Evolutionary conservation across 1,140 invertebrate genomes (phyloP).

Genomic region (Colletes gigas): DNA sequence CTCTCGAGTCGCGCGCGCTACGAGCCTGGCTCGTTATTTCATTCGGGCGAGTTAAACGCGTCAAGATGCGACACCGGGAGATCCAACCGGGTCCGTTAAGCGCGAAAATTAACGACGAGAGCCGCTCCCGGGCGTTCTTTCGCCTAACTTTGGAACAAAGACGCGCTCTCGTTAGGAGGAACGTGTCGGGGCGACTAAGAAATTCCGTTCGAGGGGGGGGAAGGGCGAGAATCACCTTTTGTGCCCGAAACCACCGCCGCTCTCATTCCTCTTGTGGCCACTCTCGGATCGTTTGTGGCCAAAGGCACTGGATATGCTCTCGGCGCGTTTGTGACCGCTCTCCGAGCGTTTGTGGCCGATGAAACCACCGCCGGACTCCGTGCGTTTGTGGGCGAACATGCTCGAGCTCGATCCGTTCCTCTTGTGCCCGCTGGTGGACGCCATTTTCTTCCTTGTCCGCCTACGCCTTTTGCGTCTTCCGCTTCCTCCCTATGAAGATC

Average conservation of each 20-base stretch:
- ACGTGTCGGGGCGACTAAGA: neutral
- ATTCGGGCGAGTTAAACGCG: neutral
- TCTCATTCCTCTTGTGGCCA: slow-evolving; percentile 75
- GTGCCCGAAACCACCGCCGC: slow-evolving; percentile 73
- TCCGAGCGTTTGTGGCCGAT: slow-evolving; percentile 77
- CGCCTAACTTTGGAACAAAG: neutral
- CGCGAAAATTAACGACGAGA: neutral
- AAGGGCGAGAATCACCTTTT: slow-evolving; percentile 65
- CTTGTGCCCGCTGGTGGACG: slow-evolving; percentile 76
- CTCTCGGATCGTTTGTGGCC: slow-evolving; percentile 77
- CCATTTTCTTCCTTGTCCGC: slow-evolving; percentile 63
- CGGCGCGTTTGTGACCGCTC: slow-evolving; percentile 76
- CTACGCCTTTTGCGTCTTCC: neutral
- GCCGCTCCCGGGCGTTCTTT: neutral
- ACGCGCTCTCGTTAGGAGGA: neutral
- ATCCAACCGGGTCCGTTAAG: neutral
- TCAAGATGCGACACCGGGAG: neutral
- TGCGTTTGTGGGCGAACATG: slow-evolving; percentile 76
- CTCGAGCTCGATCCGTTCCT: slow-evolving; percentile 78
- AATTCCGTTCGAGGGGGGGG: neutral
- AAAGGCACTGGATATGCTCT: slow-evolving; percentile 80
- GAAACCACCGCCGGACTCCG: slow-evolving; percentile 75
- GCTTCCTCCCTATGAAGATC: slow-evolving; percentile 19
- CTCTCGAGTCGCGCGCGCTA: too few species aligned
- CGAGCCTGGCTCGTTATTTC: neutral